Base-by-base conservation (phyloP, 2,797 vertebrate genomes). In the Pipistrellus pipistrellus region DNA sequence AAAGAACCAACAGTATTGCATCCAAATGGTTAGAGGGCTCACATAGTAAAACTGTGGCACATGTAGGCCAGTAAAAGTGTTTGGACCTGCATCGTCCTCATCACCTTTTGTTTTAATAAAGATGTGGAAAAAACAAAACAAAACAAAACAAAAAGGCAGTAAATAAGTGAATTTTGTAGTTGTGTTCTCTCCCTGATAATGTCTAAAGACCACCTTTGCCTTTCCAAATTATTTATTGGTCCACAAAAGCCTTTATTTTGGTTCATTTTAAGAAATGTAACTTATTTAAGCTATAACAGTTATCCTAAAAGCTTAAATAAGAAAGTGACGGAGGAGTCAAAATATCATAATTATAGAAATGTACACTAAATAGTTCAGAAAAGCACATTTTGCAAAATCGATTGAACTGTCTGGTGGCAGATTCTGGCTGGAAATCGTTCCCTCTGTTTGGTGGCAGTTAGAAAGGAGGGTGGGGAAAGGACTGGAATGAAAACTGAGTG, bases 41-140 rank as follows among this genome's bases (percentile, higher is more conserved):
- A 84, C 13, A 13, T 21, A 53, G 51, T 44, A 46, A 84, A 66
- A 85, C 11, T 5, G 64, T n/a, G 68, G 44, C 21, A 64, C 72
- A 51, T 46, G 8, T 27, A 46, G 88, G 8, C 30, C 15, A 38
- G 10, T 14, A 23, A 62, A 90, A 73, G 17, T 23, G 4, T 23
- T 32, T 53, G 13, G 32, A 59, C 6, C 23, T 46, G 6, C 4
- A 35, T 27, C 32, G 38, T 59, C 12, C n/a, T 86, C 25, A 14
- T 69, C 27, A 38, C 15, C 48, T 89, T 90, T 69, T 93, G 41
- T 91, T 80, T 89, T 68, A n/a, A 48, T 83, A 86, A 25, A 38
- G 25, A 69, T 46, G 69, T 38, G n/a, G 9, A 30, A 55, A 82
- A 44, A 44, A 57, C 9, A 57, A 57, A 25, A 57, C 9, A 57